Percentiles rank a stretch among this genome's conserved stretches.
Evolutionary conservation across 2,113 vertebrate genomes (phyloP).

Genomic region (Rhynchomys soricoides): DNA sequence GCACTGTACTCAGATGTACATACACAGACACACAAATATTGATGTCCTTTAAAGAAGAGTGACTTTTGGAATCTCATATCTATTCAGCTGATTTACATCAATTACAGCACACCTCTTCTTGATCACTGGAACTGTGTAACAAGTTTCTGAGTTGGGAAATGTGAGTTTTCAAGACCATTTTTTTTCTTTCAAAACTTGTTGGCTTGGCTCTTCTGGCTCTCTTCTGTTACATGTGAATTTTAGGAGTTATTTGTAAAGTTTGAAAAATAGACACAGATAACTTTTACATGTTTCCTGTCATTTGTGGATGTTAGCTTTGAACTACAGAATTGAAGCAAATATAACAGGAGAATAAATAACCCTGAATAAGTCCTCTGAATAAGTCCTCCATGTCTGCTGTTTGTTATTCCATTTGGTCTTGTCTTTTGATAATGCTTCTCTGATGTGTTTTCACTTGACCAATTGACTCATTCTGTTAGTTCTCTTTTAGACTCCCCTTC

Average conservation of each 20-base stretch:
- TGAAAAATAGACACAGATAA: not conserved
- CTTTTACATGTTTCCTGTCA: not conserved
- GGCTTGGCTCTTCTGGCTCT: not conserved
- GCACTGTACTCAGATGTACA: not conserved
- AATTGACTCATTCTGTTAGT: not conserved
- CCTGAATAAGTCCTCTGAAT: not conserved
- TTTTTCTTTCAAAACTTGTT: not conserved
- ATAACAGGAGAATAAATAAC: not conserved
- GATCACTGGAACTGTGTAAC: not conserved
- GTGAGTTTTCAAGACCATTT: not conserved
- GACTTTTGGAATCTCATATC: not conserved
- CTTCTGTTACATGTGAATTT: slow-evolving; percentile 15
- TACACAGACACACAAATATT: not conserved
- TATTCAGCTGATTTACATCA: not conserved
- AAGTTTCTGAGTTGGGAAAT: not conserved
- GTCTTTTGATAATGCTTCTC: not conserved
- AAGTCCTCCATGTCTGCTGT: not conserved
- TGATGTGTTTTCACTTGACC: not conserved
- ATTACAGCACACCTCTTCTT: not conserved
- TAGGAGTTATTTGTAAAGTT: not conserved
- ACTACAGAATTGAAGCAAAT: not conserved
- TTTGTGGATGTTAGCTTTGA: not conserved
- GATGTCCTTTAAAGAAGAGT: not conserved
- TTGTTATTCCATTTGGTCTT: not conserved
- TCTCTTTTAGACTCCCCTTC: no score